Percentiles rank a stretch among this genome's conserved stretches.
Evolutionary conservation across 2,888 invertebrate species (phyloP).

Genomic region (Acrobasis consociella): DNA sequence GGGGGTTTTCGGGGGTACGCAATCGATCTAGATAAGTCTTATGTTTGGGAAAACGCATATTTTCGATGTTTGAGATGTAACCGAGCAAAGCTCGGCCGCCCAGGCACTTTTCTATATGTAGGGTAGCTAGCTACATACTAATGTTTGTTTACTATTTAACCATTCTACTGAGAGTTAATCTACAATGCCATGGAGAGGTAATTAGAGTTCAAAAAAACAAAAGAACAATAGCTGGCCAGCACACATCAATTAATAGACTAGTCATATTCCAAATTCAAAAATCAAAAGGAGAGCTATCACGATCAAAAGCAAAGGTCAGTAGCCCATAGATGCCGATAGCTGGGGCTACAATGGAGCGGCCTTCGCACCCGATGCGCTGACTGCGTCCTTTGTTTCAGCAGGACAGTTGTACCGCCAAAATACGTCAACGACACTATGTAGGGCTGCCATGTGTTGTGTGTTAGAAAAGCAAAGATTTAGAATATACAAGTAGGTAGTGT

Average conservation of each 20-base stretch:
- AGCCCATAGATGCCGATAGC: slow-evolving; percentile 52
- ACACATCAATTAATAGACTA: slow-evolving; percentile 10
- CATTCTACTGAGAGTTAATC: neutral
- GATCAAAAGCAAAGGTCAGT: slow-evolving; percentile 61
- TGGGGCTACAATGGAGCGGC: slow-evolving; percentile 65
- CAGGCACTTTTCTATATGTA: too few relatives aligned
- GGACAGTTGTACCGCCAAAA: slow-evolving; percentile 37
- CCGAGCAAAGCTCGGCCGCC: too few relatives aligned
- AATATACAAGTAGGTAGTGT: too few relatives aligned
- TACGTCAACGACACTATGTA: slow-evolving; percentile 65
- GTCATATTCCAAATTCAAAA: slow-evolving; percentile 16
- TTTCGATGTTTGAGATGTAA: too few relatives aligned
- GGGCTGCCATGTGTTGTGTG: neutral
- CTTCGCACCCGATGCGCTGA: slow-evolving; percentile 73
- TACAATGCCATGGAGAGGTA: neutral
- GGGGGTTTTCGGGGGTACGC: too few relatives aligned
- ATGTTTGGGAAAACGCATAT: too few relatives aligned
- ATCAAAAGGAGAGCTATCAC: slow-evolving; percentile 28
- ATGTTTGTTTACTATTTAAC: too few relatives aligned
- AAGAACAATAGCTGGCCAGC: slow-evolving; percentile 1
- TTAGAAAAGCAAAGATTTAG: too few relatives aligned
- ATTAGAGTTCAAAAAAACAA: neutral
- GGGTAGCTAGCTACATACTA: too few relatives aligned
- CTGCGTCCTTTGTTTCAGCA: slow-evolving; percentile 71
- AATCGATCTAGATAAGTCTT: too few relatives aligned